Conservation (phyloP, 2,797 vertebrate genomes). For the Allobates femoralis region DNA sequence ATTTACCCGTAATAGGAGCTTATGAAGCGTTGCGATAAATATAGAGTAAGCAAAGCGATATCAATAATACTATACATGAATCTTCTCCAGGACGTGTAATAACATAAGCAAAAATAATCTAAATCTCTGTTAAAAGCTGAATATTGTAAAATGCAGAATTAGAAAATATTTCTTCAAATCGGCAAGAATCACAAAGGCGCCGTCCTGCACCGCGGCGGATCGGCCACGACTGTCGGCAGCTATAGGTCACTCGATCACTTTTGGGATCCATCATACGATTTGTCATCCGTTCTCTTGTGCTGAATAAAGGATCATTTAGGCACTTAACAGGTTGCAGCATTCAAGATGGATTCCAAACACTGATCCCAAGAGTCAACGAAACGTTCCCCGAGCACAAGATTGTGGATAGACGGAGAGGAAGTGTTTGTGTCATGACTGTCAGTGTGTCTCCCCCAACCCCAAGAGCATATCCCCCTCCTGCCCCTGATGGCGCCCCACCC, state of each 20-base stretch:
- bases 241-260: conserved; percentile 45
- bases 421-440: background rate
- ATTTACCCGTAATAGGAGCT: background rate
- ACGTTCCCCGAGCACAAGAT: background rate
- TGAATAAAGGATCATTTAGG: background rate
- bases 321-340: background rate
- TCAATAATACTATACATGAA: conserved; percentile 9
- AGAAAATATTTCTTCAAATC: conserved; percentile 75
- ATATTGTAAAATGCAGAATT: conserved; percentile 74
- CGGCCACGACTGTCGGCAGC: no score
- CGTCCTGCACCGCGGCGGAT: conserved; percentile 65
- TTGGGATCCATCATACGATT: background rate
- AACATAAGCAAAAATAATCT: conserved; percentile 66
- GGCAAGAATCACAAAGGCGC: conserved; percentile 68
- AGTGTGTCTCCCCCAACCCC: no score
- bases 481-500: no score
- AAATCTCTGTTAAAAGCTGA: conserved; percentile 77
- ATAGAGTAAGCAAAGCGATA: background rate
- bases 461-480: no score
- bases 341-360: background rate
- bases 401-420: background rate
- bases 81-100: conserved; percentile 63
- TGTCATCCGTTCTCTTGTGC: background rate
- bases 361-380: background rate
- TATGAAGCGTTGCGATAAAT: background rate